phyloP scores from a whole-genome alignment of 2,113 vertebrate genomes.

The Merops nubicus region DNA sequence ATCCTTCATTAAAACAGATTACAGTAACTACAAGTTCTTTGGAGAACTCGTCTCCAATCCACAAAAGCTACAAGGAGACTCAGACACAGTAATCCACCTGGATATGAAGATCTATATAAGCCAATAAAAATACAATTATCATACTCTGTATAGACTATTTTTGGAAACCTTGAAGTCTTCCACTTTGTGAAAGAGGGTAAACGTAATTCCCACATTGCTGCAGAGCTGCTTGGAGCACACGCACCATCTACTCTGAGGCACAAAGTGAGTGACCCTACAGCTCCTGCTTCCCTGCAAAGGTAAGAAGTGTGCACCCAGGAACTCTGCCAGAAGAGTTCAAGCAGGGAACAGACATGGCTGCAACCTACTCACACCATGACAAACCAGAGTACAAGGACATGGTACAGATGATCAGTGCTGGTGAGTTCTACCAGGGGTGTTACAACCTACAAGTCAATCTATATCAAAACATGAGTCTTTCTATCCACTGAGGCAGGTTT shows the following conservation, averaged over 20 bases:
- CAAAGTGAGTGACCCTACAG: background rate
- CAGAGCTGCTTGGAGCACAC: background rate
- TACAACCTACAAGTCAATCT: background rate
- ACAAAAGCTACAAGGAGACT: background rate
- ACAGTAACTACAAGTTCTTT: background rate
- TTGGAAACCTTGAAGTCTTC: background rate
- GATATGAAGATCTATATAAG: background rate
- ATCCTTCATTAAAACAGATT: background rate
- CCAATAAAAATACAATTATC: background rate
- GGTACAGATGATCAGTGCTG: background rate
- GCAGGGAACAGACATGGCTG: background rate
- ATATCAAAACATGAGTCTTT: background rate
- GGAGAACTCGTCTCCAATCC: background rate
- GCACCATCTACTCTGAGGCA: background rate
- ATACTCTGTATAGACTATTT: background rate
- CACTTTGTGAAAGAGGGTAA: background rate
- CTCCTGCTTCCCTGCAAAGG: background rate
- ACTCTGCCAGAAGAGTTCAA: background rate
- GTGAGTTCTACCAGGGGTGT: background rate
- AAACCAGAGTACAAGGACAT: background rate
- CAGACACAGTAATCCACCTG: background rate
- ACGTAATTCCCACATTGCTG: accelerated
- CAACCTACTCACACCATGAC: background rate
- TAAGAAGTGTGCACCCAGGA: background rate
- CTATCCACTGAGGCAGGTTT: background rate